Evolutionary conservation across 2,888 invertebrate species (phyloP).

Genomic region (Eristalis intricaria): DNA sequence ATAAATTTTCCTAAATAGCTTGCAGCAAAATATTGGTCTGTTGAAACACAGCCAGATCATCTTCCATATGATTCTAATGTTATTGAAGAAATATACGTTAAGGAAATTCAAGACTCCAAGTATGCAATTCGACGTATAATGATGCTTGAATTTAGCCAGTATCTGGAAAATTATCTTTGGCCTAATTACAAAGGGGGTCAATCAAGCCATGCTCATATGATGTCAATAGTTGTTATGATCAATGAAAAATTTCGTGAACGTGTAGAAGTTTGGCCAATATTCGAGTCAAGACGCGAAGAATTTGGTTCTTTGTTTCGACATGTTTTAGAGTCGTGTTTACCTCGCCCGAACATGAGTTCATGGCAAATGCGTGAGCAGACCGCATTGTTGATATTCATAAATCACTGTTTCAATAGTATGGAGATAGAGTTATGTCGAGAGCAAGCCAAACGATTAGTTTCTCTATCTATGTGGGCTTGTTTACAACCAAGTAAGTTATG

Average conservation of each 20-base stretch:
- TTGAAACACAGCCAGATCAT: constrained; percentile 88
- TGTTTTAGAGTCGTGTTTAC: constrained; percentile 88
- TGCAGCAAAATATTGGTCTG: constrained; percentile 96
- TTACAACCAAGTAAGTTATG: constrained; percentile 87
- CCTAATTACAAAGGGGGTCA: constrained; percentile 92
- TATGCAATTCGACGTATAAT: constrained; percentile 94
- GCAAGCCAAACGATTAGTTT: constrained; percentile 94
- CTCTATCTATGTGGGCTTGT: constrained; percentile 96
- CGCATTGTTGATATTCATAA: constrained; percentile 93
- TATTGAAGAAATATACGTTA: constrained; percentile 93
- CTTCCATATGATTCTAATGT: constrained; percentile 89
- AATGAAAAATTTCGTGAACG: constrained; percentile 99
- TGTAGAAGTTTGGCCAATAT: constrained; percentile 97
- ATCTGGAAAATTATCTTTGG: constrained; percentile 98
- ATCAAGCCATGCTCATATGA: constrained; percentile 92
- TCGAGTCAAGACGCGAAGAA: constrained; percentile 88
- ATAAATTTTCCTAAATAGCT: constrained; percentile 83
- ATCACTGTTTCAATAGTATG: constrained; percentile 98
- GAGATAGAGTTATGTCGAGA: constrained; percentile 96
- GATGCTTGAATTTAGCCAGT: constrained; percentile 98
- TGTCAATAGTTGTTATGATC: constrained; percentile 98
- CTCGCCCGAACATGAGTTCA: constrained; percentile 76
- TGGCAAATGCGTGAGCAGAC: constrained; percentile 88
- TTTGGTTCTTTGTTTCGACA: constrained; percentile 92
- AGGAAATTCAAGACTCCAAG: constrained; percentile 92